phyloP scores from a whole-genome alignment of 1,140 invertebrate genomes.

The Belonocnema kinseyi region DNA sequence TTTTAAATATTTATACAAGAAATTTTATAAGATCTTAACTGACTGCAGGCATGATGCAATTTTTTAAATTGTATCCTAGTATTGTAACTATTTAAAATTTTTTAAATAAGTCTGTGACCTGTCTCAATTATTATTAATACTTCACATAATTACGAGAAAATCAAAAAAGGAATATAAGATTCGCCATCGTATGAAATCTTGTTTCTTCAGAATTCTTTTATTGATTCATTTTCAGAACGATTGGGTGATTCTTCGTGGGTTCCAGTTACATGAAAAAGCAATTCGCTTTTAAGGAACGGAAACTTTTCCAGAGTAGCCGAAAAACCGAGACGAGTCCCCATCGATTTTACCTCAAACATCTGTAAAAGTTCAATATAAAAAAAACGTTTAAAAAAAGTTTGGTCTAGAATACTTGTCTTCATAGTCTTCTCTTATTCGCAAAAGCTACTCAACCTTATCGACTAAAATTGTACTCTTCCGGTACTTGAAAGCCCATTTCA shows the following conservation, averaged over 20 bases:
- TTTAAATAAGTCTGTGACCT: too few species aligned
- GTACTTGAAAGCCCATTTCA: slow-evolving; percentile 2
- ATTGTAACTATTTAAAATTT: too few species aligned
- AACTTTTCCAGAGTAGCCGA: slow-evolving; percentile 46
- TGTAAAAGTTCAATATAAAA: slow-evolving; percentile 41
- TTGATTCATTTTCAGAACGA: neutral
- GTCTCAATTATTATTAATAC: too few species aligned
- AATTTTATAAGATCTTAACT: too few species aligned
- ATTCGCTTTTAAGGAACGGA: slow-evolving; percentile 63
- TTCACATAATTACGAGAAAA: neutral
- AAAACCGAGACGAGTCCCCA: slow-evolving; percentile 46
- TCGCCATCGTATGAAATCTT: neutral
- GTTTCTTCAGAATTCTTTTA: neutral
- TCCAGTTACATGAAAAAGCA: slow-evolving; percentile 69
- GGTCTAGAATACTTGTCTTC: neutral
- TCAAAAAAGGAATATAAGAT: neutral
- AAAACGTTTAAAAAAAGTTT: neutral
- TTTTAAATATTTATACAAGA: too few species aligned
- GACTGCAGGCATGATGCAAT: too few species aligned
- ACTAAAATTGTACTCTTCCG: neutral
- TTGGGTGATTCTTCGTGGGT: slow-evolving; percentile 49
- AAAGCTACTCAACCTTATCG: slow-evolving; percentile 12
- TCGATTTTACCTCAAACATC: slow-evolving; percentile 47
- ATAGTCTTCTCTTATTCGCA: neutral
- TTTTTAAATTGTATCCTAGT: too few species aligned